Percentiles rank a stretch among this genome's conserved stretches.
Evolutionary conservation across 37 sponge, comb jelly and placozoan genomes (phyloP).

Genomic region (Diacarnus erythraeanus): DNA sequence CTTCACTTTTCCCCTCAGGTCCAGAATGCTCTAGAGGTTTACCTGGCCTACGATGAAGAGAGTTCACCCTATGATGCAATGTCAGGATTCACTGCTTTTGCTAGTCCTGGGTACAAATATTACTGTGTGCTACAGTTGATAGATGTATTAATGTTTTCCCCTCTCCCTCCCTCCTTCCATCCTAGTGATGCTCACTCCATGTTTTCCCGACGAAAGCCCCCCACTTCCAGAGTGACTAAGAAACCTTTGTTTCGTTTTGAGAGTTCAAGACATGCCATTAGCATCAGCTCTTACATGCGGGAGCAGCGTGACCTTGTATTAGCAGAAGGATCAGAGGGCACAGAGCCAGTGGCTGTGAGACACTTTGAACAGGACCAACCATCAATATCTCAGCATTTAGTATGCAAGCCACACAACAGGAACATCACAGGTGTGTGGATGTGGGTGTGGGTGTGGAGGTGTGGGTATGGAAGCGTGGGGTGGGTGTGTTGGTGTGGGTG

Average conservation of each 20-base stretch:
- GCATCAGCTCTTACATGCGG: conserved; percentile 77
- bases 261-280: conserved; percentile 77
- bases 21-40: conserved; percentile 27
- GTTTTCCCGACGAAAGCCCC: conserved; percentile 13
- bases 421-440: conserved; percentile 59
- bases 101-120: background rate
- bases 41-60: conserved; percentile 30
- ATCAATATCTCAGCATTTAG: conserved; percentile 47
- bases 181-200: conserved; percentile 23
- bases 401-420: conserved; percentile 59
- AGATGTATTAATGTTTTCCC: background rate
- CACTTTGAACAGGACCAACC: conserved; percentile 47
- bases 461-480: too few relatives aligned
- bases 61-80: background rate
- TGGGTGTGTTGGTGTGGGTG: conserved; percentile 9
- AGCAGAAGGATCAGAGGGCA: conserved; percentile 11
- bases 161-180: background rate
- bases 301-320: conserved; percentile 64
- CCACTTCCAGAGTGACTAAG: conserved; percentile 7
- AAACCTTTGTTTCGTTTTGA: conserved; percentile 78
- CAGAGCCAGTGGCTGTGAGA: background rate
- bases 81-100: conserved; percentile 10
- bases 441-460: too few relatives aligned
- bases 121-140: background rate
- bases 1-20: conserved; percentile 15